These are phyloP conservation scores for Taphrorychus bicolor DNA, from an alignment of 2,888 invertebrate species.

Conservation along the genomic window DNA sequence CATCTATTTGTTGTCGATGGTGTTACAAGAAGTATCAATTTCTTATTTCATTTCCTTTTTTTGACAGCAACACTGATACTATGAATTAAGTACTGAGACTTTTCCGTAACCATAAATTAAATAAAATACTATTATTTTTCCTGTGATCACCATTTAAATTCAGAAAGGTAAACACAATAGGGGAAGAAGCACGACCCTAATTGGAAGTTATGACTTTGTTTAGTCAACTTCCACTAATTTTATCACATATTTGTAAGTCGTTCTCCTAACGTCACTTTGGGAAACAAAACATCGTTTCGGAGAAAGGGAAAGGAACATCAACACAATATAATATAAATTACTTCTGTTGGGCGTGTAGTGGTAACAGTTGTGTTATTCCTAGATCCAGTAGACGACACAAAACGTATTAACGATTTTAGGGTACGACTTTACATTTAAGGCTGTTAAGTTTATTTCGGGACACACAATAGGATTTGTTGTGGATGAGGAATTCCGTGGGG, in stretches of 20 bases:
- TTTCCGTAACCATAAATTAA: too few species aligned
- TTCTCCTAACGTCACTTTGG: slow-evolving; percentile 38
- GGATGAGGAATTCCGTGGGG: neutral
- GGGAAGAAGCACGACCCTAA: slow-evolving; percentile 25
- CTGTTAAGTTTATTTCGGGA: slow-evolving; percentile 38
- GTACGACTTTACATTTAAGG: slow-evolving; percentile 23
- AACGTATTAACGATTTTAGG: slow-evolving; percentile 48
- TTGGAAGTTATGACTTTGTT: slow-evolving; percentile 30
- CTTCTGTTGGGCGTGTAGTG: slow-evolving; percentile 45
- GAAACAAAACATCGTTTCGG: slow-evolving; percentile 45
- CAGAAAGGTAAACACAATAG: neutral
- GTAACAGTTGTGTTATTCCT: slow-evolving; percentile 51
- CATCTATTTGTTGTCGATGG: too few species aligned
- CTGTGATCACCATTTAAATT: neutral
- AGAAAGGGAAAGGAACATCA: slow-evolving; percentile 23
- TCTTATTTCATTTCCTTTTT: too few species aligned
- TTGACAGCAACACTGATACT: too few species aligned
- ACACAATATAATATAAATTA: slow-evolving; percentile 48
- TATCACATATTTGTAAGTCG: slow-evolving; percentile 42
- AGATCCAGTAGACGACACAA: slow-evolving; percentile 51
- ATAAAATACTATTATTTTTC: too few species aligned
- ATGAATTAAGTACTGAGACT: too few species aligned
- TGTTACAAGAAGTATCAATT: too few species aligned
- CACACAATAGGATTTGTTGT: slow-evolving; percentile 24
- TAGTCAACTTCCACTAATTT: slow-evolving; percentile 37